Evolutionary conservation across 2,797 vertebrate genomes (phyloP), one percentile per base, ranked within the genome.

Genomic region (Gymnocypris eckloni): DNA sequence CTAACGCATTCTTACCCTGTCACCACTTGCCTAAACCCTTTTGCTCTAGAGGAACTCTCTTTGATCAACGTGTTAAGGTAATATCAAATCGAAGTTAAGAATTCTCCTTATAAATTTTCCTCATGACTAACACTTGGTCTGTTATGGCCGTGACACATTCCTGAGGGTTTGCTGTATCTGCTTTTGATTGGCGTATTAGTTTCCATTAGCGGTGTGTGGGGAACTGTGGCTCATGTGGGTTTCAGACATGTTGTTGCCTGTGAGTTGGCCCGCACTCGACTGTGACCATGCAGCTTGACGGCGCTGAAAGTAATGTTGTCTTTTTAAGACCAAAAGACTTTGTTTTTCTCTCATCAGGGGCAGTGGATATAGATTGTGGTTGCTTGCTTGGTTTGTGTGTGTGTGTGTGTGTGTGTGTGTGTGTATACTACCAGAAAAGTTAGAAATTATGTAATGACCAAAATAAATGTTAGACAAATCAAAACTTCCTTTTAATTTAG

Each of bases 21-120:
- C 90, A 90, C 77, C 92, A 93, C 93, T 90, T 90, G 93, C 92
- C 93, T 92, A 92, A 94, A 93, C 91, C 93, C 54, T 75, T 92
- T 89, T 86, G 83, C 89, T 91, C 92, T 87, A 61, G 56, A 88
- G 84, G 86, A 92, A 91, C 93, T 93, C 93, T 94, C 92, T 64
- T 37, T 79, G 54, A 80, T 80, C 64, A 61, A 59, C 50, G 89
- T 4, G 83, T 50, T 50, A 88, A 87, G 87, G 87, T 89, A 91
- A 91, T 91, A 90, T 92, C 45, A 54, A 43, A 61, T 22, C 54
- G 2, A 54, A 77, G 73, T 22, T 1, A 45, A 70, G 79, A 79
- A 77, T 22, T 48, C 66, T 79, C 12, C 8, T 2, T 45, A 43
- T 56, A 25, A 41, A 59, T 56, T 8, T 71, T 85, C 20, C 20